Evolutionary conservation across 2,888 invertebrate species (phyloP), one percentile per base, ranked within the genome.

Genomic region (Gandaritis pyraliata): DNA sequence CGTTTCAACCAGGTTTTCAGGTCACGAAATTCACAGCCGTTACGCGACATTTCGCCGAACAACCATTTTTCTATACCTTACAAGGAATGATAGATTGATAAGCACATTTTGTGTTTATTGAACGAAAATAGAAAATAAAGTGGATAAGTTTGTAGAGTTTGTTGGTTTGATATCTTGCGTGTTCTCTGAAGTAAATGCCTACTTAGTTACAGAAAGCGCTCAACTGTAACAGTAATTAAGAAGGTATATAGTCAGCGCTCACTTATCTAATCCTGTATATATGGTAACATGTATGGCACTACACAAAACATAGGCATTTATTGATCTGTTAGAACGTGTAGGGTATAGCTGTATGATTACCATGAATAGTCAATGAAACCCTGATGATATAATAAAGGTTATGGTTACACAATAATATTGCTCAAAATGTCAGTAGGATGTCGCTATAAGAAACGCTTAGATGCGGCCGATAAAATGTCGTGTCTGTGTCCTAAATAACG

Each of bases 1-100:
- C 73, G 81, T 76, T 75, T 75, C 76, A 76, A 78, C 75, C 72
- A 72, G 71, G 80, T 85, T 83, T 87, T 76, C 80, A 76, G 88
- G 88, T 87, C 88, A 87, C 82, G 79, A 75, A 77, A 80, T 73
- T 75, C 63, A 55, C 58, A 58, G 69, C 76, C 71, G 70, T 68
- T 56, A 60, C 52, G 58, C 62, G 65, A 63, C 68, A 68, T 68
- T 68, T 65, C 48, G 36, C 30, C 18, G 55, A 47, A 54, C 50
- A 50, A 55, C 53, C 50, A 53, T 64, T 63, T 66, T 61, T 61
- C 47, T 56, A 48, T 61, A 59, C 45, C 41, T 47, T 64, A 52
- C 38, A n/a, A 41, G 16, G 49, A 33, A 33, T 33, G 33, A 33
- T 33, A 33, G 33, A 33, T 33, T 33, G 33, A 8, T 33, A 33